Evolutionary conservation across 1,140 invertebrate genomes (phyloP).

Genomic region (Physella acuta): DNA sequence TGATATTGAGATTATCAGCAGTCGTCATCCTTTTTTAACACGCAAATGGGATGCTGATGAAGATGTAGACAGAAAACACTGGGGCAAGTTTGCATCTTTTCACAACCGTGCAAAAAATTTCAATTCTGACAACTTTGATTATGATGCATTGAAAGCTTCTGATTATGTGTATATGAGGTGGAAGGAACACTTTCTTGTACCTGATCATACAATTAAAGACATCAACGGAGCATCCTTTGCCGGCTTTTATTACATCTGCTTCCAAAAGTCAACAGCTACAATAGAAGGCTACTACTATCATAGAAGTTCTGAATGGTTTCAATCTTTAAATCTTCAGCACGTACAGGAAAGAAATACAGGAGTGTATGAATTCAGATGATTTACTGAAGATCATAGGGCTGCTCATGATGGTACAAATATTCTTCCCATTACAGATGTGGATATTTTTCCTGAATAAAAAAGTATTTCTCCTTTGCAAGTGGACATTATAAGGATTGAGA

Average conservation of each 20-base stretch:
- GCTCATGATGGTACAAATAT: no score
- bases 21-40: constrained; percentile 92
- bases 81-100: constrained; percentile 69
- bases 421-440: no score
- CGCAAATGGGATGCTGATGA: constrained; percentile 97
- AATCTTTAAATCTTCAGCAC: constrained; percentile 87
- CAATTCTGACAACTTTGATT: constrained; percentile 92
- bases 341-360: constrained; percentile 85
- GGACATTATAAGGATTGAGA: no score
- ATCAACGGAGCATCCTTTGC: constrained; percentile 96
- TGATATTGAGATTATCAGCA: constrained; percentile 95
- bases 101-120: constrained; percentile 83
- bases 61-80: constrained; percentile 95
- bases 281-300: constrained; percentile 98
- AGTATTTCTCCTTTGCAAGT: no score
- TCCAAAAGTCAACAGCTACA: constrained; percentile 89
- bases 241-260: constrained; percentile 97
- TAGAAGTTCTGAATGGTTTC: constrained; percentile 92
- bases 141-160: constrained; percentile 82
- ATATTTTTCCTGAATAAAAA: no score
- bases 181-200: constrained; percentile 90
- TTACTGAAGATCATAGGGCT: no score
- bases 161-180: constrained; percentile 90
- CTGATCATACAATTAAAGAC: constrained; percentile 94
- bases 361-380: constrained; percentile 93